Percentiles rank a stretch among this genome's conserved stretches.
These are phyloP conservation scores for Muscicapa comitata DNA, from an alignment of 2,797 vertebrate species.

Conservation along the genomic window DNA sequence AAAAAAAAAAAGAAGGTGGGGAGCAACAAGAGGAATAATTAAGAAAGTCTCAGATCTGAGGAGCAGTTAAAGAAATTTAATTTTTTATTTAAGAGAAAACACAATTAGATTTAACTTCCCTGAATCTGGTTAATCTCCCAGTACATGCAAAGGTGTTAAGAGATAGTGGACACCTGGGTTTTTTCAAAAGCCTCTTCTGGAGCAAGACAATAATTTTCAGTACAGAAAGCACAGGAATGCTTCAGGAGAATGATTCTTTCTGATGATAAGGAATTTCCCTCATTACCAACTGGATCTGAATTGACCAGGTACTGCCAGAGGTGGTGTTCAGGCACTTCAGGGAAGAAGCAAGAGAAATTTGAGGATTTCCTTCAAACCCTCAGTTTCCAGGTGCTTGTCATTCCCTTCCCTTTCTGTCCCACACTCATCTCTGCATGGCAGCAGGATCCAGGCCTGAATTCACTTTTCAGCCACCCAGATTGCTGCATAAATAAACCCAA, in stretches of 20 bases:
- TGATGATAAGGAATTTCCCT: neutral
- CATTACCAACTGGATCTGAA: neutral
- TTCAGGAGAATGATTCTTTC: neutral
- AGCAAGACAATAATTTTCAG: neutral
- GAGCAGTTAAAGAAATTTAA: neutral
- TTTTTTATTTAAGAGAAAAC: neutral
- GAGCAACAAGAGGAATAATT: neutral
- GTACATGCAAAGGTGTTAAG: neutral
- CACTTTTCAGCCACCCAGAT: neutral
- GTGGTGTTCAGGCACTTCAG: neutral
- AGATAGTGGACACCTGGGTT: neutral
- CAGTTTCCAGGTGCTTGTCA: neutral
- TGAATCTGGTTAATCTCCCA: neutral
- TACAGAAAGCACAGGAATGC: neutral
- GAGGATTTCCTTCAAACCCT: neutral
- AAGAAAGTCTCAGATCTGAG: neutral
- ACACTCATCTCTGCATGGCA: neutral
- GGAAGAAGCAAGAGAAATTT: neutral
- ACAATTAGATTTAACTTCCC: neutral
- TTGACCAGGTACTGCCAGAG: neutral
- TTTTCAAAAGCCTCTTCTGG: neutral
- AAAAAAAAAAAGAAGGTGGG: too few relatives aligned
- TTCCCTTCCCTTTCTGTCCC: neutral
- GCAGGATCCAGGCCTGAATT: neutral
- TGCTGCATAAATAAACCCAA: constrained; percentile 19